These are phyloP conservation scores for Telmatochromis brichardi DNA, from an alignment of 2,113 vertebrate species.

Conservation along the genomic window DNA sequence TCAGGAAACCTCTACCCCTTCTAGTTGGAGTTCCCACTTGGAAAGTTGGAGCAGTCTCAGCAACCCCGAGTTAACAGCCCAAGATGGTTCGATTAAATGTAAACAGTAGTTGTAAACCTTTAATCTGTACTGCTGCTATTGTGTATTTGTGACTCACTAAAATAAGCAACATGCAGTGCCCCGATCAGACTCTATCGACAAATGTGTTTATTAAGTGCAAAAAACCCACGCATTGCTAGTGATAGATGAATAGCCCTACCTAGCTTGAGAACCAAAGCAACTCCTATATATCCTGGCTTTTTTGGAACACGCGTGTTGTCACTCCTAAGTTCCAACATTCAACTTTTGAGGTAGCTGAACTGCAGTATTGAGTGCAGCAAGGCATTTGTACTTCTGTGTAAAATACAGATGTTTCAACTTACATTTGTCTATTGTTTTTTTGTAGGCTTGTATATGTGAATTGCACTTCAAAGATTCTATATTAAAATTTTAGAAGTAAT, in stretches of 20 bases:
- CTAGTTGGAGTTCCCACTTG: background rate
- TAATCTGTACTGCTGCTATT: background rate
- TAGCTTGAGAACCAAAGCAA: background rate
- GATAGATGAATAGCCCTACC: background rate
- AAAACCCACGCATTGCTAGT: background rate
- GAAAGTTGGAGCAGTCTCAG: background rate
- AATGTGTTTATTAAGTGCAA: background rate
- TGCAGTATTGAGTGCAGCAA: background rate
- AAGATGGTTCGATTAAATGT: background rate
- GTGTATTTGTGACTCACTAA: background rate
- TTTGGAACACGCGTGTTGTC: background rate
- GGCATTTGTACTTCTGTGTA: background rate
- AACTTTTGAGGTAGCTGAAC: background rate
- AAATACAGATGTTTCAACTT: background rate
- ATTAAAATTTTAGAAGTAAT: background rate
- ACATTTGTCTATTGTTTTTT: background rate
- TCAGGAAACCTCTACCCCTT: background rate
- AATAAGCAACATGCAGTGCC: background rate
- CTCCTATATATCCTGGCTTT: background rate
- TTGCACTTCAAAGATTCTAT: background rate
- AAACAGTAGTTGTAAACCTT: background rate
- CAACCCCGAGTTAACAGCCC: background rate
- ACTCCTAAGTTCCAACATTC: background rate
- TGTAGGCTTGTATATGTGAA: background rate
- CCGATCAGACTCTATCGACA: background rate